Conservation (phyloP, 2,113 vertebrate genomes). For the Nothobranchius furzeri region DNA sequence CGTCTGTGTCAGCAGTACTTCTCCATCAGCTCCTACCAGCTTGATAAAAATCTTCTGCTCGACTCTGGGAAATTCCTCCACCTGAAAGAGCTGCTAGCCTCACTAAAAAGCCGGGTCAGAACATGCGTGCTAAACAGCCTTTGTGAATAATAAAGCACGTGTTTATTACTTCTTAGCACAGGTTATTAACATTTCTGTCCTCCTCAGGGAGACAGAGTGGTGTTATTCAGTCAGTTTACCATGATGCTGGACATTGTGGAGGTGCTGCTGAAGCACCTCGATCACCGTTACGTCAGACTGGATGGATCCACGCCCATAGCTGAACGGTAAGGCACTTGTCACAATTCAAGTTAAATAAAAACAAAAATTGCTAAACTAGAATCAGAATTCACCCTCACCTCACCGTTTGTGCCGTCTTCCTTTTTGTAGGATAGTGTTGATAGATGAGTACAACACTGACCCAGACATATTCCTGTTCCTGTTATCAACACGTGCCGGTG, state of each 20-base stretch:
- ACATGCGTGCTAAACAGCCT: background rate
- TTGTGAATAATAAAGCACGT: background rate
- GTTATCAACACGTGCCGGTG: constrained; percentile 95
- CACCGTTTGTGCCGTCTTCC: background rate
- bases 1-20: constrained; percentile 89
- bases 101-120: constrained; percentile 87
- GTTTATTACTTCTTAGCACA: background rate
- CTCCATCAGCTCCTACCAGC: constrained; percentile 82
- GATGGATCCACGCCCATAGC: constrained; percentile 94
- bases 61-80: constrained; percentile 94
- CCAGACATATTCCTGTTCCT: constrained; percentile 94
- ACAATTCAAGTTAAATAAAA: background rate
- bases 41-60: constrained; percentile 84
- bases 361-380: background rate
- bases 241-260: constrained; percentile 98
- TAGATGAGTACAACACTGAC: constrained; percentile 94
- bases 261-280: constrained; percentile 87
- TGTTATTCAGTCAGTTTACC: constrained; percentile 97
- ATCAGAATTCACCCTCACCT: background rate
- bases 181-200: background rate
- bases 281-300: constrained; percentile 88
- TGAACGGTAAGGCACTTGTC: constrained; percentile 76
- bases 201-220: constrained; percentile 89
- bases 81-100: constrained; percentile 82
- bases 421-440: constrained; percentile 88